Evolutionary conservation across 2,113 vertebrate species (phyloP), one percentile per base, ranked within the genome.

Genomic region (Larimichthys polyactis): DNA sequence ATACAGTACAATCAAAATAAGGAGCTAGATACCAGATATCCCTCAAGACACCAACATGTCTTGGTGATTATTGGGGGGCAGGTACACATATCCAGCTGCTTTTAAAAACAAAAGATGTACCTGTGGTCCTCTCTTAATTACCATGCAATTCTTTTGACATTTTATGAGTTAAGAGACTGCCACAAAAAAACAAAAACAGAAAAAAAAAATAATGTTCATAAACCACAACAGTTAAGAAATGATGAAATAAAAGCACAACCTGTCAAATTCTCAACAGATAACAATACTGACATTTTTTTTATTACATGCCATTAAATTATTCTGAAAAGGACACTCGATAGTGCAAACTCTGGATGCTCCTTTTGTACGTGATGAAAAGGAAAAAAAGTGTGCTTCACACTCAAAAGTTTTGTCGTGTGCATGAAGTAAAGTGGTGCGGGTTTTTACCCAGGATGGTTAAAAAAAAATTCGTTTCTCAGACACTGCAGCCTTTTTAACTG

Each of bases 121-220:
- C 89, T 71, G 90, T 90, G 85, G 82, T 85, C 83, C 89, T 90
- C 90, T 90, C 90, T 89, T 89, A 82, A 83, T 92, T 78, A 87
- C 89, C 94, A 94, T 94, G 94, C 94, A 89, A 83, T 92, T 94
- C 81, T 94, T 94, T 93, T 91, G 84, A 90, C 82, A 80, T 90
- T 90, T 90, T 91, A 91, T 91, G 85, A 86, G 86, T 87, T 83
- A 84, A 94, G 89, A 94, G 90, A 84, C 74, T 62, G 80, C 82
- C 90, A 92, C 86, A 73, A 76, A 89, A 76, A 40, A 36, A 36
- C 32, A 36, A 36, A 36, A 40, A 40, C 7, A 36, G 6, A 40
- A 9, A 76, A 43, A 15, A 70, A 15, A 24, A 70, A 89, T 90
- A 49, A 87, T 86, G 78, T 82, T 75, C 81, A 88, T 79, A 81